Percentiles rank a stretch among this genome's conserved stretches.
These are phyloP conservation scores for Corydoras maculifer DNA, from an alignment of 2,113 vertebrate species.

Conservation along the genomic window DNA sequence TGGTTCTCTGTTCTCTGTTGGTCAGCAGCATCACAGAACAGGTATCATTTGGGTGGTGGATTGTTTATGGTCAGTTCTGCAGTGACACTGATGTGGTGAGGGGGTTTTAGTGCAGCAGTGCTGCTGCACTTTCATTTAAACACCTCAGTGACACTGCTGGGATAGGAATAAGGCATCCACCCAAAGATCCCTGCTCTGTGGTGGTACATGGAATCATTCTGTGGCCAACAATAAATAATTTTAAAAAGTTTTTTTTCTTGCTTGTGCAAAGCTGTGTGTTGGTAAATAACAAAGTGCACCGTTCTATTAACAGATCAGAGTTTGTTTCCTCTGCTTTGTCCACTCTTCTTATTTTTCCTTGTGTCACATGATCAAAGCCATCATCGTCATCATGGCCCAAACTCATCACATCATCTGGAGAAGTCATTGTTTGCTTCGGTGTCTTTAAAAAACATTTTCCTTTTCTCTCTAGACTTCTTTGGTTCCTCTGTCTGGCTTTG, in stretches of 20 bases:
- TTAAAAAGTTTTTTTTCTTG: neutral
- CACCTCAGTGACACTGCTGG: too few relatives aligned
- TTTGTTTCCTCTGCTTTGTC: constrained; percentile 4
- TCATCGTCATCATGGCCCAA: constrained; percentile 12
- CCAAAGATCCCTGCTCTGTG: too few relatives aligned
- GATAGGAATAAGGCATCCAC: too few relatives aligned
- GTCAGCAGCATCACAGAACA: too few relatives aligned
- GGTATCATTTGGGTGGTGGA: too few relatives aligned
- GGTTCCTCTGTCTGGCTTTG: neutral
- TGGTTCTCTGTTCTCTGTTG: too few relatives aligned
- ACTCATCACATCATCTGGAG: constrained; percentile 3
- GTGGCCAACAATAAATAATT: too few relatives aligned
- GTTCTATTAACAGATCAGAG: constrained; percentile 24
- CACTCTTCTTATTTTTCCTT: neutral
- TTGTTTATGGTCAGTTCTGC: too few relatives aligned
- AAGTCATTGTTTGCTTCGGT: neutral
- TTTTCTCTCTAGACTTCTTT: neutral
- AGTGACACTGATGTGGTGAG: too few relatives aligned
- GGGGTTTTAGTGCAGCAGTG: too few relatives aligned
- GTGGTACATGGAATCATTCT: too few relatives aligned
- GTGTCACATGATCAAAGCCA: neutral
- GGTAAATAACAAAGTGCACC: neutral
- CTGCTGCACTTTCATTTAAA: too few relatives aligned
- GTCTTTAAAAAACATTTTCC: neutral
- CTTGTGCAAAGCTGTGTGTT: neutral